Evolutionary conservation across 2,888 invertebrate species (phyloP), one percentile per base, ranked within the genome.

Genomic region (Lasioglossum calceatum): DNA sequence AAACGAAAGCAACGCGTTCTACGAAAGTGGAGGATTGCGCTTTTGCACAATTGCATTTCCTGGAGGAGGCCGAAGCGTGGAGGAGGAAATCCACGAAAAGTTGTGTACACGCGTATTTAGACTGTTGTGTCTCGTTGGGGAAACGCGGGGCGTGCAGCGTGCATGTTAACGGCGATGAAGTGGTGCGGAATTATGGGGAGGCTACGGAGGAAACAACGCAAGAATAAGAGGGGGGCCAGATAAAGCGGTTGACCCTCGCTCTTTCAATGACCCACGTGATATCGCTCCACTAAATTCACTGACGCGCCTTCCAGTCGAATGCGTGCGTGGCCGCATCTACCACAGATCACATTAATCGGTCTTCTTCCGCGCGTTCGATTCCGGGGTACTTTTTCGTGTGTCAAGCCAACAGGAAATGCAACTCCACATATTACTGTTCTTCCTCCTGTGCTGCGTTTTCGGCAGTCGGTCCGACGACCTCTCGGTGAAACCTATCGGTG

Each of bases 221-320:
- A 85, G 85, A 85, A 87, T 83, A 81, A 81, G 74, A 84, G 85
- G 78, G 67, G 82, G 54, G 32, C 27, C 77, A 92, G 92, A 93
- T 92, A 93, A 94, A 93, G 87, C 90, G 90, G 84, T 89, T 94
- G 94, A 95, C 94, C 94, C 94, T 94, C 92, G 93, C 87, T 92
- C 91, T 90, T 88, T 90, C 92, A 93, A 93, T 94, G 94, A 94
- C 93, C 94, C 90, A 90, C 85, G 91, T 92, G 93, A 93, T 93
- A 93, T 91, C 91, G 87, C 90, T 90, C 91, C 85, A 90, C 91
- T 90, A 89, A 93, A 91, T 92, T 92, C 91, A 91, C 91, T 91
- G 91, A 92, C 90, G 90, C 89, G 88, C 80, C 86, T 87, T 90
- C 85, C 90, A 93, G 91, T 92, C 91, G 87, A 89, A 89, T 87